These are phyloP conservation scores for Marasmarcha lunaedactyla DNA, from an alignment of 2,888 invertebrate genomes.

Conservation along the genomic window DNA sequence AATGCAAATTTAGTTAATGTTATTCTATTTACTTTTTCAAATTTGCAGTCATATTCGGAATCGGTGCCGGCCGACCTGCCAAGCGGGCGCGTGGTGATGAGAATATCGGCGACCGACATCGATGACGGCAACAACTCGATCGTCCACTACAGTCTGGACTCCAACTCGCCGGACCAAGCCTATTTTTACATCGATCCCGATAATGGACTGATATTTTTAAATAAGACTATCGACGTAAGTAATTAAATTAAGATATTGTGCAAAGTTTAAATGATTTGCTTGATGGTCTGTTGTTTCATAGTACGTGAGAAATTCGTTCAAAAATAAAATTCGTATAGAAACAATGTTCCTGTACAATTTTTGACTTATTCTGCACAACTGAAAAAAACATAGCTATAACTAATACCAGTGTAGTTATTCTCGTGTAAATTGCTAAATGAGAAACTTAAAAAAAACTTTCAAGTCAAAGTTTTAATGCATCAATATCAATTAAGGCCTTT, in stretches of 20 bases:
- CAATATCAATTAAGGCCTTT: too few species aligned
- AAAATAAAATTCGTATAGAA: too few species aligned
- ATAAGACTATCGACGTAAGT: slow-evolving; percentile 75
- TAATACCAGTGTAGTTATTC: too few species aligned
- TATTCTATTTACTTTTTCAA: not conserved
- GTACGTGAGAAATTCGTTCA: too few species aligned
- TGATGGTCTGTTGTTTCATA: too few species aligned
- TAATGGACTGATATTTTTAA: slow-evolving; percentile 86
- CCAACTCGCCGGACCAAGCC: slow-evolving; percentile 59
- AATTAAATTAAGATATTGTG: slow-evolving; percentile 9
- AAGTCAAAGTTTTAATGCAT: too few species aligned
- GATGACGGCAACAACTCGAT: slow-evolving; percentile 93
- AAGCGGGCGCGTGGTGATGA: slow-evolving; percentile 81
- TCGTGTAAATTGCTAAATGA: too few species aligned
- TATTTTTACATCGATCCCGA: slow-evolving; percentile 86
- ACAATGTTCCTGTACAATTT: too few species aligned
- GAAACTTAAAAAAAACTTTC: too few species aligned
- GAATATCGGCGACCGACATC: slow-evolving; percentile 92
- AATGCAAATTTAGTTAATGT: not conserved
- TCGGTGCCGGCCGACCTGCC: slow-evolving; percentile 86
- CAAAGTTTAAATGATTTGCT: slow-evolving; percentile 12
- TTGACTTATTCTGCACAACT: too few species aligned
- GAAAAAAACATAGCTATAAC: too few species aligned
- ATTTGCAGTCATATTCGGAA: slow-evolving; percentile 68
- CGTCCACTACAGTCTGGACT: slow-evolving; percentile 76